Evolutionary conservation across 1,140 invertebrate genomes (phyloP), one percentile per base, ranked within the genome.

Genomic region (Tetranychus urticae): DNA sequence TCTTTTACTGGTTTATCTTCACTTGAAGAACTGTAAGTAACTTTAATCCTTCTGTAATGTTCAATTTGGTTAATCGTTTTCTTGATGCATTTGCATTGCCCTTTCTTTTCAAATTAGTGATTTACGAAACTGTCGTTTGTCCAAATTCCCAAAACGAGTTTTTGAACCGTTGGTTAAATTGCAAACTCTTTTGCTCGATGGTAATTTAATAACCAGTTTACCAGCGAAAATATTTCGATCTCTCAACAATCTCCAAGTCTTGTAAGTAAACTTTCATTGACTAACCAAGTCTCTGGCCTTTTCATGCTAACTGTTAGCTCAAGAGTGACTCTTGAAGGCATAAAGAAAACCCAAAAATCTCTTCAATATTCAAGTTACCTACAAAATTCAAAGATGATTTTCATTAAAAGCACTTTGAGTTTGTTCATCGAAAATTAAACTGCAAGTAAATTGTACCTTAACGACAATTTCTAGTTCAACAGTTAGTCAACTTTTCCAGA

Each of bases 1-100:
- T 57, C 65, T 8, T 69, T 69, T 47, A 47, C 23, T n/a, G 58
- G 61, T 46, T 55, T 70, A 8, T 33, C 34, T 4, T 65, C 61
- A 37, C 45, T 69, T 5, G 56, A 62, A 56, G 64, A 65, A 50
- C 57, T 70, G 69, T 70, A 63, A 68, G 67, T 66, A 54, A 12
- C 14, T 50, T 50, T 31, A 2, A n/a, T 52, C n/a, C 13, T 52
- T 52, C 46, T 14, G 13, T 52, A 33, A 52, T 33, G 13, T 52
- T n/a, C 50, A 31, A 31, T 52, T 8, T 8, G 12, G 13, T 12
- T 52, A 33, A 52, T 52, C 50, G 7, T 23, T 6, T 52, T n/a
- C 8, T n/a, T 52, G 4, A 2, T 33, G n/a, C 5, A 31, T 8
- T 13, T n/a, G 13, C 2, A 31, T 33, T 52, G 50, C 31, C 59